Conservation (phyloP, 2,888 invertebrate genomes). For the Dolichopus griseipennis region DNA sequence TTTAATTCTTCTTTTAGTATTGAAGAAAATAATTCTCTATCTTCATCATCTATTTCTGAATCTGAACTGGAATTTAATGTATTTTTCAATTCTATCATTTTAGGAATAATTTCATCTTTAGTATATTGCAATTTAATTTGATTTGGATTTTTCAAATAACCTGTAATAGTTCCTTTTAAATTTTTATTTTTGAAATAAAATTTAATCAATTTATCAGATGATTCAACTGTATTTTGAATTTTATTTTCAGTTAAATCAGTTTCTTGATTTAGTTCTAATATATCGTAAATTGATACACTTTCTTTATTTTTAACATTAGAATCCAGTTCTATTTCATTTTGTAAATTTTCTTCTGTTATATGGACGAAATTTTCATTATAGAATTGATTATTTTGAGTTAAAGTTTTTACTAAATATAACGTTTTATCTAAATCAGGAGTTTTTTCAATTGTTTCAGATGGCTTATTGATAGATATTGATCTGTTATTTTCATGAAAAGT, state of each 20-base stretch:
- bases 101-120: background rate
- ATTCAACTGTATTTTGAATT: background rate
- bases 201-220: background rate
- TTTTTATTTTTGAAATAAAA: background rate
- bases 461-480: too few species aligned
- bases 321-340: background rate
- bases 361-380: background rate
- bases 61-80: background rate
- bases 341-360: background rate
- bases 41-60: background rate
- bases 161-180: background rate
- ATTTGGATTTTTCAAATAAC: background rate
- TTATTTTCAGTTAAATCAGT: too few species aligned
- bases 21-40: background rate
- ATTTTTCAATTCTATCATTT: background rate
- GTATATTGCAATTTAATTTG: background rate
- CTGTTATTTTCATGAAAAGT: background rate
- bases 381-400: background rate
- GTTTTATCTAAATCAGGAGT: background rate
- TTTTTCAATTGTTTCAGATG: background rate
- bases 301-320: background rate
- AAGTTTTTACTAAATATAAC: background rate
- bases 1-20: background rate
- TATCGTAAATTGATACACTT: too few species aligned
- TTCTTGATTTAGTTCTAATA: too few species aligned